phyloP scores from a whole-genome alignment of 1,140 invertebrate species.

The Drosophila watanabei region DNA sequence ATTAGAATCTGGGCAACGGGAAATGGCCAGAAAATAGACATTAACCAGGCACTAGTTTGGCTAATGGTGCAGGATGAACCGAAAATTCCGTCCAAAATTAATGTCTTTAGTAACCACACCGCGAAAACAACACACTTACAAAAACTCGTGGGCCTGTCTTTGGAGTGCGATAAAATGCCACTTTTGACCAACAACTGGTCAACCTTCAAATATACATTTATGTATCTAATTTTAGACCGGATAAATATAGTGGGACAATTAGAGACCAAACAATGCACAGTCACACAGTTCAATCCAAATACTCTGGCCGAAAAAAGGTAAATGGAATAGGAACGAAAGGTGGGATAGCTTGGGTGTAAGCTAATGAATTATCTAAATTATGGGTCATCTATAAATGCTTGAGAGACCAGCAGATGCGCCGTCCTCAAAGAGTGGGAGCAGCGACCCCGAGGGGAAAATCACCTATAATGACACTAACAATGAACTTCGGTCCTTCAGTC shows the following conservation, averaged over 20 bases:
- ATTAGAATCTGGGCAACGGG: conserved; percentile 40
- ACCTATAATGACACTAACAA: conserved; percentile 27
- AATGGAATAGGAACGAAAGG: neutral
- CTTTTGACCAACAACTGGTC: conserved; percentile 31
- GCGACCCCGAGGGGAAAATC: neutral
- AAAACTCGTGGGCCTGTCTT: conserved; percentile 16
- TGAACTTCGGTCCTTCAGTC: conserved; percentile 10
- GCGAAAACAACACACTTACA: conserved; percentile 3
- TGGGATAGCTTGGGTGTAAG: neutral
- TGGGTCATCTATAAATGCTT: conserved; percentile 45
- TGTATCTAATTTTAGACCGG: conserved; percentile 34
- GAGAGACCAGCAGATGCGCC: conserved; percentile 32
- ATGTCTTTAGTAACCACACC: neutral
- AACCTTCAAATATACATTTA: conserved; percentile 44
- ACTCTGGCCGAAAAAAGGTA: neutral
- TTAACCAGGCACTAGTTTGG: conserved; percentile 20
- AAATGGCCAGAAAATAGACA: conserved; percentile 15
- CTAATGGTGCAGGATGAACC: conserved; percentile 30
- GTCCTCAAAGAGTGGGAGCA: neutral
- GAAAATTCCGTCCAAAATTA: conserved; percentile 9
- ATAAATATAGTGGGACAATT: conserved; percentile 50
- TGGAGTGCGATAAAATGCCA: conserved; percentile 10
- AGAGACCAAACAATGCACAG: conserved; percentile 28
- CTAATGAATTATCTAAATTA: conserved; percentile 48
- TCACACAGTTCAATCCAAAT: conserved; percentile 4